A percentile compares a stretch with the other conserved stretches of the same genome.
Evolutionary conservation across 2,888 invertebrate genomes (phyloP).

Genomic region (Chydorus sphaericus): DNA sequence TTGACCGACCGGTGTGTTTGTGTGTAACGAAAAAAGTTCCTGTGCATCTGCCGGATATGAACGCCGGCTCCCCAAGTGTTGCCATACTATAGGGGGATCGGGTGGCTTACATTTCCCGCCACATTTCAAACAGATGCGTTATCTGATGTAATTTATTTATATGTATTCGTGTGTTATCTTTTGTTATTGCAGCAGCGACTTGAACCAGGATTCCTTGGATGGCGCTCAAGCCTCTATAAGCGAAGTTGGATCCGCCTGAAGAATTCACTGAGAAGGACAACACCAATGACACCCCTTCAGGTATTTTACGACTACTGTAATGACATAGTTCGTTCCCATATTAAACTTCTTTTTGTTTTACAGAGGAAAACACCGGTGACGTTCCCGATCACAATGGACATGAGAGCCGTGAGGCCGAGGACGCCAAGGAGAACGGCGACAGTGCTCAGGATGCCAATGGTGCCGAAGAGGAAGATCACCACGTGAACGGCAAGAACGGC

Average conservation of each 20-base stretch:
- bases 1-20: not conserved
- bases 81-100: not conserved
- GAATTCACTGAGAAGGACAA: slow-evolving; percentile 5
- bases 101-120: not conserved
- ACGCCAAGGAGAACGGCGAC: not conserved
- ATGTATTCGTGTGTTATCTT: not conserved
- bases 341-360: not conserved
- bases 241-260: slow-evolving; percentile 9
- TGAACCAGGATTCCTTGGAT: slow-evolving; percentile 14
- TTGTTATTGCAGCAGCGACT: slow-evolving; percentile 4
- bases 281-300: not conserved
- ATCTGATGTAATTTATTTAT: not conserved
- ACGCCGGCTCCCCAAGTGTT: not conserved
- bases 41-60: slow-evolving; percentile 2
- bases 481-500: not conserved
- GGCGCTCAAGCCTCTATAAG: slow-evolving; percentile 4
- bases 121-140: not conserved
- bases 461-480: not conserved
- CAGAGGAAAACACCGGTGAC: too few species aligned
- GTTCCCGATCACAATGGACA: not conserved
- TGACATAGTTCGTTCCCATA: not conserved
- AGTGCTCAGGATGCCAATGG: not conserved
- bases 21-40: not conserved
- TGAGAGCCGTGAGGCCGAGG: not conserved
- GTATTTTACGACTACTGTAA: too few species aligned